Evolutionary conservation across 1,140 invertebrate genomes (phyloP).

Genomic region (Vanessa tameamea): DNA sequence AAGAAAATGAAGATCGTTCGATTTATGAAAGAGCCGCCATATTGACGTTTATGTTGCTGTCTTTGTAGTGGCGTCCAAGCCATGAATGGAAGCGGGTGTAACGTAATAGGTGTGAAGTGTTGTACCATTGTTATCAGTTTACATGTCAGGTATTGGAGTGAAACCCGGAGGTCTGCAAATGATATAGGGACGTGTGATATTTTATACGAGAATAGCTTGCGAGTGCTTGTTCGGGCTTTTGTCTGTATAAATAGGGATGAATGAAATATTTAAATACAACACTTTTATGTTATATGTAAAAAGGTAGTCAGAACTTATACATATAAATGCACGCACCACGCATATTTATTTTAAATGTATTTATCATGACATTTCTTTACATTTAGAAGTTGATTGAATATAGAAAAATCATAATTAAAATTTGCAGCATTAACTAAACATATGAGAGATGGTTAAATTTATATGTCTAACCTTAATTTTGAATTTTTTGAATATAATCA

Average conservation of each 20-base stretch:
- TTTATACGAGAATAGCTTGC: slow-evolving; percentile 31
- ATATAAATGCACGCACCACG: too few species aligned
- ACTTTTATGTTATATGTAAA: too few species aligned
- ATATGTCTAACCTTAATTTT: too few species aligned
- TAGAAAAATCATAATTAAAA: too few species aligned
- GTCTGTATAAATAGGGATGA: not conserved
- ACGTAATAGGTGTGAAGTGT: slow-evolving; percentile 79
- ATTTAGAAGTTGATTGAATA: too few species aligned
- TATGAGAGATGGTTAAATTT: too few species aligned
- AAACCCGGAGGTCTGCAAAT: slow-evolving; percentile 54
- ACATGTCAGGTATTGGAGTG: slow-evolving; percentile 60
- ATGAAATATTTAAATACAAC: not conserved
- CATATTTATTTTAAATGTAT: too few species aligned
- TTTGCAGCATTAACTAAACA: too few species aligned
- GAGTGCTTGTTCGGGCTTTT: not conserved
- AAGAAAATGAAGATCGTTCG: slow-evolving; percentile 74
- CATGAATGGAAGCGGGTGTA: slow-evolving; percentile 69
- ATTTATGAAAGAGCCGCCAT: slow-evolving; percentile 70
- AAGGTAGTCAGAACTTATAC: too few species aligned
- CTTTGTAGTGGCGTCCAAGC: slow-evolving; percentile 71
- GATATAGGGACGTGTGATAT: slow-evolving; percentile 50
- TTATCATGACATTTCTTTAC: too few species aligned
- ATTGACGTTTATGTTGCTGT: slow-evolving; percentile 72
- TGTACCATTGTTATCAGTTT: slow-evolving; percentile 58
- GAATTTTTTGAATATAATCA: too few species aligned